Evolutionary conservation across 1,140 invertebrate species (phyloP).

Genomic region (Rhynchophorus ferrugineus): DNA sequence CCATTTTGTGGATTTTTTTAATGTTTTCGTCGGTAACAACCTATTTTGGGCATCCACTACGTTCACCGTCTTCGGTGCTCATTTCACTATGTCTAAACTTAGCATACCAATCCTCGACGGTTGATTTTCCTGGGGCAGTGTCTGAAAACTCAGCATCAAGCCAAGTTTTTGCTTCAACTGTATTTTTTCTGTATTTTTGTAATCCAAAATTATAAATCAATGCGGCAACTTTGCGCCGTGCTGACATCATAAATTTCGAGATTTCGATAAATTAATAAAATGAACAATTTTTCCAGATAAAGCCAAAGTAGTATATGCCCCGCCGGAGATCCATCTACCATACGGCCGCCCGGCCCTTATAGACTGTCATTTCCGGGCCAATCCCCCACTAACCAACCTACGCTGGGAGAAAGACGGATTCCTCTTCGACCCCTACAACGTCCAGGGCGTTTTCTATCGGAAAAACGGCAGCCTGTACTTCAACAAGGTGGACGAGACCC

Average conservation of each 20-base stretch:
- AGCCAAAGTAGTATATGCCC: constrained; percentile 85
- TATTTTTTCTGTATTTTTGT: too few relatives aligned
- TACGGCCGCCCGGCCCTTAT: constrained; percentile 83
- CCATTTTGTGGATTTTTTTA: too few relatives aligned
- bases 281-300: constrained; percentile 58
- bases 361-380: constrained; percentile 87
- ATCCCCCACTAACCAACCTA: constrained; percentile 86
- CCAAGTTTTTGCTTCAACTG: too few relatives aligned
- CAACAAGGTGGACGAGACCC: constrained; percentile 62
- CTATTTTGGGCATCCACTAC: too few relatives aligned
- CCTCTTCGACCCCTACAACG: constrained; percentile 84
- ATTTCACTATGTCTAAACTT: too few relatives aligned
- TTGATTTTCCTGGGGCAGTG: too few relatives aligned
- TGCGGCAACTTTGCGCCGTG: too few relatives aligned
- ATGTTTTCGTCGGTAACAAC: too few relatives aligned
- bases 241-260: neutral
- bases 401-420: constrained; percentile 92
- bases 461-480: constrained; percentile 84
- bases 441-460: constrained; percentile 75
- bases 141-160: too few relatives aligned
- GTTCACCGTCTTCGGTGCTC: too few relatives aligned
- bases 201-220: too few relatives aligned
- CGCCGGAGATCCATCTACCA: constrained; percentile 77
- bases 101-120: too few relatives aligned
- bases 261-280: neutral